These are phyloP conservation scores for Nephotettix cincticeps DNA, from an alignment of 1,140 invertebrate genomes.

Conservation along the genomic window DNA sequence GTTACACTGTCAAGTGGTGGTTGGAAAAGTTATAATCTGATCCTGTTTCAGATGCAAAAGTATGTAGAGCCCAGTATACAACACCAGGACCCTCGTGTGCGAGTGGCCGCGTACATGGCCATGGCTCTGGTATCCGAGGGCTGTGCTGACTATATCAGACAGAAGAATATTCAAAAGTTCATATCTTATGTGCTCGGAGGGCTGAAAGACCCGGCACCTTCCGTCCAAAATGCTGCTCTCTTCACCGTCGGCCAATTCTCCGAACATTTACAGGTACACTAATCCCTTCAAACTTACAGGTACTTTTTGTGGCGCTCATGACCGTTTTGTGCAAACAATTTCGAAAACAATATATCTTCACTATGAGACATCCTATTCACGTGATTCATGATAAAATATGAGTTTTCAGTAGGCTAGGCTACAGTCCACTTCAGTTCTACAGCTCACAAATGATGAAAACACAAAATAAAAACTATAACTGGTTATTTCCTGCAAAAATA, in stretches of 20 bases:
- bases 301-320: too few species aligned
- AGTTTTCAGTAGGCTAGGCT: too few species aligned
- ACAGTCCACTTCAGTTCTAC: too few species aligned
- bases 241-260: constrained; percentile 82
- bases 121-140: constrained; percentile 79
- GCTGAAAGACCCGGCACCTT: constrained; percentile 59
- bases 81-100: constrained; percentile 56
- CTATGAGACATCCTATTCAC: too few species aligned
- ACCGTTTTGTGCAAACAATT: too few species aligned
- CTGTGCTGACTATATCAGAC: constrained; percentile 71
- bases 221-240: constrained; percentile 72
- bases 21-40: neutral
- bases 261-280: constrained; percentile 70
- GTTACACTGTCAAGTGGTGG: neutral
- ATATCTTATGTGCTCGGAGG: constrained; percentile 69
- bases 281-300: too few species aligned
- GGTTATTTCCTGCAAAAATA: too few species aligned
- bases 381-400: too few species aligned
- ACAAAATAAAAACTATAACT: too few species aligned
- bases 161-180: constrained; percentile 69
- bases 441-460: too few species aligned
- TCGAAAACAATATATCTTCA: too few species aligned
- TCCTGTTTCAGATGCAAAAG: constrained; percentile 45
- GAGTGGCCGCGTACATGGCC: constrained; percentile 70
- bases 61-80: constrained; percentile 62